phyloP scores from a whole-genome alignment of 2,888 invertebrate species.

The Cantharis nigra region DNA sequence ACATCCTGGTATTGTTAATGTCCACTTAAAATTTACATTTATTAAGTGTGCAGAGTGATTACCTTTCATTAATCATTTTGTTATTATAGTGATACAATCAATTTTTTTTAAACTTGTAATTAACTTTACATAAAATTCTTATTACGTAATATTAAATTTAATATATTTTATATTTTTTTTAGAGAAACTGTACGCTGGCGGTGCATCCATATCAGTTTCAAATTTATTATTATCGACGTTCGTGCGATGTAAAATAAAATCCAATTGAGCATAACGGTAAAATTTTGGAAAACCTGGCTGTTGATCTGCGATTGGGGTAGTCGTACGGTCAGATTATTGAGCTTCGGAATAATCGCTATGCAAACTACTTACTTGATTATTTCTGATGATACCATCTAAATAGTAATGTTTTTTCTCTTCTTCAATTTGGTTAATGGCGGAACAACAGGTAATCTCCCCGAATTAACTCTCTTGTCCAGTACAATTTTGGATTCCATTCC shows the following conservation, averaged over 20 bases:
- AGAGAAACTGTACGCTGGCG: not conserved
- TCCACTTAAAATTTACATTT: not conserved
- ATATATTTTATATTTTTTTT: not conserved
- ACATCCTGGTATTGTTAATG: not conserved
- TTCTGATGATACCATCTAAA: too few relatives aligned
- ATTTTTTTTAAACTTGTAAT: not conserved
- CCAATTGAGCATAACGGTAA: not conserved
- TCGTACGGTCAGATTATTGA: not conserved
- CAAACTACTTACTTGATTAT: too few relatives aligned
- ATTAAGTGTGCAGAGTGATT: not conserved
- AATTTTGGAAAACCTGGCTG: not conserved
- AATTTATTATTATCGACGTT: not conserved
- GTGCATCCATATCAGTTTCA: not conserved
- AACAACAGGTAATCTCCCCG: too few relatives aligned
- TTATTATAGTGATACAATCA: not conserved
- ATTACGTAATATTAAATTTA: not conserved
- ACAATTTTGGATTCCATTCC: too few relatives aligned
- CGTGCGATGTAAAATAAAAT: not conserved
- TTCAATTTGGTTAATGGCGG: not conserved
- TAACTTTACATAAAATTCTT: not conserved
- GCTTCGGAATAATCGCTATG: not conserved
- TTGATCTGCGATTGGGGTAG: not conserved
- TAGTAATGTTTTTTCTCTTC: not conserved
- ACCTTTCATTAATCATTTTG: not conserved
- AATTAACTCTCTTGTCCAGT: too few relatives aligned